Conservation (phyloP, 2,888 invertebrate species). For the Oligia strigilis region DNA sequence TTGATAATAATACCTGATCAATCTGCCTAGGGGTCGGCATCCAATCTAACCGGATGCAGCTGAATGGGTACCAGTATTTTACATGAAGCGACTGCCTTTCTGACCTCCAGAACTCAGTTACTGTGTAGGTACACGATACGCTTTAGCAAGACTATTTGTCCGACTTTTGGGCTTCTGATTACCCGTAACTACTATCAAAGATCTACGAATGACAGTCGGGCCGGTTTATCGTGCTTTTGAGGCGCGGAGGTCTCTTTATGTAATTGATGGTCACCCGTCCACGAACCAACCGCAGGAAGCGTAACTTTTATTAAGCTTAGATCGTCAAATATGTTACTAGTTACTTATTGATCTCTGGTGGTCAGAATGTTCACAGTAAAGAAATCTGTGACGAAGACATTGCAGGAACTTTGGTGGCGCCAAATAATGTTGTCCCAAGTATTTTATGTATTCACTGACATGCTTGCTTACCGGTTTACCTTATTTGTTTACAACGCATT, state of each 20-base stretch:
- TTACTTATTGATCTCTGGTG: background rate
- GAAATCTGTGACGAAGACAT: constrained; percentile 11
- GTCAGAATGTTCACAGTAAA: background rate
- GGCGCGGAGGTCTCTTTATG: background rate
- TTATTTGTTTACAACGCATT: constrained; percentile 40
- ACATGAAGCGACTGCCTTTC: no score
- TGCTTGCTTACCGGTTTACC: constrained; percentile 34
- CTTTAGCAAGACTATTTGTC: no score
- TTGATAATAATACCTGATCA: no score
- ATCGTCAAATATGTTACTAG: background rate
- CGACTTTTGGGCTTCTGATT: no score
- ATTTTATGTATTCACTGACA: constrained; percentile 32
- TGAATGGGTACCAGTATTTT: no score
- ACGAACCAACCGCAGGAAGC: background rate
- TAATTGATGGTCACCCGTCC: background rate
- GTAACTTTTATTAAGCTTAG: background rate
- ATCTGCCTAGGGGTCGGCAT: no score
- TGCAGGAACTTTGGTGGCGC: constrained; percentile 26
- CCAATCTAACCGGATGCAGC: no score
- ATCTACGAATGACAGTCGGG: background rate
- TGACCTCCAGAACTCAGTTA: no score
- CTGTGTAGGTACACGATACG: no score
- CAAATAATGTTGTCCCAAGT: constrained; percentile 32
- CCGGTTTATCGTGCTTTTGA: background rate
- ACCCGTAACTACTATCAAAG: background rate